Percentiles rank a stretch among this genome's conserved stretches.
These are phyloP conservation scores for Copsychus sechellarum DNA, from an alignment of 2,113 vertebrate genomes.

Conservation along the genomic window DNA sequence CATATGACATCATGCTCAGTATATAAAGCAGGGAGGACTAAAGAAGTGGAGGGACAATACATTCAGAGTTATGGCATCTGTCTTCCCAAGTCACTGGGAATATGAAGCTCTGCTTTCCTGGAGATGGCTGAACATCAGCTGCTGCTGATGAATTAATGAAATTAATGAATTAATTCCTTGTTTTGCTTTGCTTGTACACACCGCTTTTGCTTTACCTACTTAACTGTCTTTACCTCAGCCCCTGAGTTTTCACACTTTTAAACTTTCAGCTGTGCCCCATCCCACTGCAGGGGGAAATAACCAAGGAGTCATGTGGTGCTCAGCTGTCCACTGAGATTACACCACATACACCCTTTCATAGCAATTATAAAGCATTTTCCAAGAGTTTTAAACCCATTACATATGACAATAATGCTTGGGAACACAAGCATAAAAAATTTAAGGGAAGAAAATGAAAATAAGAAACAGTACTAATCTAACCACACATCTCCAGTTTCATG, in stretches of 20 bases:
- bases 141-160: rapidly evolving
- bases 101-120: background rate
- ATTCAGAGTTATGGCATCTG: rapidly evolving
- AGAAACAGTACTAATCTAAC: background rate
- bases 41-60: rapidly evolving
- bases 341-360: background rate
- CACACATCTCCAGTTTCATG: background rate
- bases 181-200: background rate
- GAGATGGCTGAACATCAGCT: background rate
- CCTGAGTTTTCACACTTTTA: rapidly evolving
- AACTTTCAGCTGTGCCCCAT: background rate
- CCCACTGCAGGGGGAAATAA: background rate
- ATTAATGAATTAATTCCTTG: background rate
- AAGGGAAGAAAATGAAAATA: background rate
- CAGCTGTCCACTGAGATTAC: background rate
- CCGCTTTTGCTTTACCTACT: background rate
- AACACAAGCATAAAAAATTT: background rate
- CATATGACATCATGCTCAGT: background rate
- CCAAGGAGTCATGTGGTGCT: rapidly evolving
- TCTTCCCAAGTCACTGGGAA: background rate
- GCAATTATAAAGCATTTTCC: background rate
- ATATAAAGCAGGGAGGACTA: background rate
- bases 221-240: background rate
- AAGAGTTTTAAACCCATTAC: background rate
- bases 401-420: background rate